Base-by-base conservation (phyloP, 2,797 vertebrate species). In the Acrossocheilus wenchowensis region DNA sequence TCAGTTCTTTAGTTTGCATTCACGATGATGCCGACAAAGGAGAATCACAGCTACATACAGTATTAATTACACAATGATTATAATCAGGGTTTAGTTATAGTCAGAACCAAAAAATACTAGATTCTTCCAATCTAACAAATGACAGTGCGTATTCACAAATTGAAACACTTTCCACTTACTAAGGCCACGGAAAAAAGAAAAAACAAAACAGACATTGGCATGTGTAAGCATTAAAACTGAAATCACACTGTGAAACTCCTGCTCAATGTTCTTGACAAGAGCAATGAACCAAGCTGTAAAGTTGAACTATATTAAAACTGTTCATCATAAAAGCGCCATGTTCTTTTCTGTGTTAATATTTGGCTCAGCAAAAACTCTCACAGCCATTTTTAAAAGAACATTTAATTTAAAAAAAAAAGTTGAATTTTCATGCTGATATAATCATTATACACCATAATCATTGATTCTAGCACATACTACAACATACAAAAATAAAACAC, bases 251-350 rank as follows among this genome's bases (percentile, higher is more conserved):
- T 54, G 36, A 21, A 71, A 57, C 39, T 72, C 5, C 6, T 17
- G 52, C 84, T 60, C 50, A 57, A 8, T 48, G 68, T 62, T 73
- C 84, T 6, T 45, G 73, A 60, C 26, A 23, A 30, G 43, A 79
- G 77, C 36, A 62, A 79, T 80, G 66, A 60, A 73, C n/a, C 52
- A 60, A 80, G 50, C 75, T 45, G n/a, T 72, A 23, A 62, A 26
- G 48, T 26, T 64, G 30, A 73, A 86, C 64, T 34, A 23, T 78
- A 79, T 86, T 81, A 80, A 81, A 79, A 73, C 84, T 8, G 30
- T 81, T 80, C 77, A 86, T 86, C 84, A 86, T 60, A 72, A 86
- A 78, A 68, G 12, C 21, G 23, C 15, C 15, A 15, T 30, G 12
- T 34, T 78, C 26, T 41, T 57, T 52, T 9, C 48, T 36, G 2